Evolutionary conservation across 2,797 vertebrate genomes (phyloP), one percentile per base, ranked within the genome.

Genomic region (Epinephelus coioides): DNA sequence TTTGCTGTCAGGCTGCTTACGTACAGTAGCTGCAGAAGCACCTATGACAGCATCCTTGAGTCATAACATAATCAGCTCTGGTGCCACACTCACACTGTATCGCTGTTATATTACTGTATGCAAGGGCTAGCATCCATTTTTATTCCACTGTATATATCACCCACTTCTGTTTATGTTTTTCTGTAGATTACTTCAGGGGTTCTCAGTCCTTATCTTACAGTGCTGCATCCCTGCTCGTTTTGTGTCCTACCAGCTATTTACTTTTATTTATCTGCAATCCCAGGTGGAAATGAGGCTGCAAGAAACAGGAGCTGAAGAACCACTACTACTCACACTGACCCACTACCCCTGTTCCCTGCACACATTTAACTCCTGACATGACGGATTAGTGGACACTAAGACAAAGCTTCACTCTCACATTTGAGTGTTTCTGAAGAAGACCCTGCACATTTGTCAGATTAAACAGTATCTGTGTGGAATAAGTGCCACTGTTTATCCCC

Each of bases 401-500:
- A 34, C 6, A 63, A 44, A 74, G 2, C 21, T 73, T 79, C 23
- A 15, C 7, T 75, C 67, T 60, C 12, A 71, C 49, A 69, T 57
- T 6, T 17, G 11, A 65, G 61, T 50, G 30, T 40, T 78, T 71
- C 38, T 56, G 21, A 30, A 44, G 18, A 76, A 69, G 8, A 51
- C 18, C 46, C 14, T 60, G 15, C 21, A 27, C 19, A 17, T 76
- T 72, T 84, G 59, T 34, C 13, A 70, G 27, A 73, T 70, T 64
- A 49, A 69, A 77, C 18, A 14, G 11, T 63, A 56, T 80, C 27
- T 46, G 64, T 23, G 10, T 21, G 50, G 59, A 82, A 43, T 27
- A 68, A 73, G 65, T 50, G 40, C 10, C 38, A 53, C n/a, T 73
- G 44, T 87, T 90, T 82, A 76, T 76, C 46, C 54, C 61, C 44